phyloP scores from a whole-genome alignment of 1,140 invertebrate species.

The Platyura marginata region DNA sequence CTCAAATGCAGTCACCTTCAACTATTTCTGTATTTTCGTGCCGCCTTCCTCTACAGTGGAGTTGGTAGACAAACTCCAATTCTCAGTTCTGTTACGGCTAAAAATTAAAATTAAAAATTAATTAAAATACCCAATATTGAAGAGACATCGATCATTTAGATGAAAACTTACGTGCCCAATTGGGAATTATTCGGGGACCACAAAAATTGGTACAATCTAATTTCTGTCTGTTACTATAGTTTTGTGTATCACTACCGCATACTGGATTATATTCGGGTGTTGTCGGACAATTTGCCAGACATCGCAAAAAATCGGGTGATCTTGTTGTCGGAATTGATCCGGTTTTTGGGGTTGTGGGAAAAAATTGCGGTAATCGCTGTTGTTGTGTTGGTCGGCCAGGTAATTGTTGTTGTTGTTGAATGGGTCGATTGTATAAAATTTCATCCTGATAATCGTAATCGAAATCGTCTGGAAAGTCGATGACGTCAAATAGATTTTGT shows the following conservation, averaged over 20 bases:
- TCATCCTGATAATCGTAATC: no score
- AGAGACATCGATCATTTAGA: no score
- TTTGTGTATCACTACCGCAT: conserved; percentile 41
- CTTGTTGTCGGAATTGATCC: conserved; percentile 12
- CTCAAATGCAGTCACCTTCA: no score
- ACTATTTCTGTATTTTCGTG: no score
- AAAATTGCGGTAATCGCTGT: background rate
- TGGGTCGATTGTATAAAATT: background rate
- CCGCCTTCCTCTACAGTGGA: no score
- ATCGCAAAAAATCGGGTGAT: conserved; percentile 15
- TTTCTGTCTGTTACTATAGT: conserved; percentile 38
- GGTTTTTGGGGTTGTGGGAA: conserved; percentile 8
- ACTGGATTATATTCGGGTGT: conserved; percentile 47
- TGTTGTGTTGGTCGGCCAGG: background rate
- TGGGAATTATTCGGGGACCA: conserved; percentile 24
- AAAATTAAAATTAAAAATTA: no score
- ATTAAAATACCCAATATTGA: no score
- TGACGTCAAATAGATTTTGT: no score
- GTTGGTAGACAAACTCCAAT: no score
- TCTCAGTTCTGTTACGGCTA: no score
- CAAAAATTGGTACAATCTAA: conserved; percentile 37
- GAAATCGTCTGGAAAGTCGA: no score
- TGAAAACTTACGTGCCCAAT: background rate
- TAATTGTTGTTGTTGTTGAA: background rate
- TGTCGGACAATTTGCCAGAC: conserved; percentile 27